Evolutionary conservation across 2,888 invertebrate genomes (phyloP).

Genomic region (Marasmarcha lunaedactyla): DNA sequence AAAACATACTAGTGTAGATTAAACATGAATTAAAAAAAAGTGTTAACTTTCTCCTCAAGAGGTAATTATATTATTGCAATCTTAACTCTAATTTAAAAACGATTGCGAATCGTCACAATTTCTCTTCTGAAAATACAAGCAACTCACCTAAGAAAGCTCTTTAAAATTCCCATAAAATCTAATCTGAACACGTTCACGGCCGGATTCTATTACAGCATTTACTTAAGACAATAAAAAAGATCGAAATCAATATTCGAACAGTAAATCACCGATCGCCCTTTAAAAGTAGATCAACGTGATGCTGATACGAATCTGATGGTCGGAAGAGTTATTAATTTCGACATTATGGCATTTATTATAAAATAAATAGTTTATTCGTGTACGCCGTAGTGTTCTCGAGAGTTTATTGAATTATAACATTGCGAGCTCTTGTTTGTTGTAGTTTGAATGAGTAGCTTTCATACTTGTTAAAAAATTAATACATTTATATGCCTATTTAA

Average conservation of each 20-base stretch:
- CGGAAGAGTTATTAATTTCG: conserved; percentile 25
- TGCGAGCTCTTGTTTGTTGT: conserved; percentile 29
- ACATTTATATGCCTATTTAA: no score
- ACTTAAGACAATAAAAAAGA: conserved; percentile 2
- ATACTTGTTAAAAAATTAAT: conserved; percentile 12
- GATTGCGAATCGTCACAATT: no score
- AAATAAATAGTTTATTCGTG: conserved; percentile 35
- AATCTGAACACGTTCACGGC: no score
- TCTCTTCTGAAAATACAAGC: no score
- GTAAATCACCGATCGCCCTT: conserved; percentile 2
- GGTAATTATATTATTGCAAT: no score
- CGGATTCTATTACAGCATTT: neutral
- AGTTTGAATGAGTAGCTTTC: conserved; percentile 12
- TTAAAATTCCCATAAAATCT: no score
- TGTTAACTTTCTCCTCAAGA: no score
- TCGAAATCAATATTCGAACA: conserved; percentile 8
- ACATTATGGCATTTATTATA: conserved; percentile 19
- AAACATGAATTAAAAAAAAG: no score
- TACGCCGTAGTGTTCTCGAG: conserved; percentile 20
- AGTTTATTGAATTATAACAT: conserved; percentile 40
- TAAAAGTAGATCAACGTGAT: conserved; percentile 13
- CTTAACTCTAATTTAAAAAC: no score
- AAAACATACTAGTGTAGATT: no score
- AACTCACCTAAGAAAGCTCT: no score
- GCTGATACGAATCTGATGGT: conserved; percentile 20